Conservation (phyloP, 1,140 invertebrate species). For the Ostrea denselamellosa region DNA sequence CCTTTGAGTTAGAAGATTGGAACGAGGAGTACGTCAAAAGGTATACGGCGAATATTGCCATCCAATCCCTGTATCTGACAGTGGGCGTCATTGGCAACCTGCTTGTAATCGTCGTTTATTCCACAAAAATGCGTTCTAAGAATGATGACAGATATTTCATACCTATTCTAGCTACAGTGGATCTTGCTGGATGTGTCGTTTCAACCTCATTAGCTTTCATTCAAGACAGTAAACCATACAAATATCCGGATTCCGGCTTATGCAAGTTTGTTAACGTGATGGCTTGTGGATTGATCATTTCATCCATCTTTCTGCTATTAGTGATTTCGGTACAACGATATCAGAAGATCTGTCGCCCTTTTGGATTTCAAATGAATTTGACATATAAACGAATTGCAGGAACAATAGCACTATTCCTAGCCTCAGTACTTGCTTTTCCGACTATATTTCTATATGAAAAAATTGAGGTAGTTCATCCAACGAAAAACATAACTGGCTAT, state of each 20-base stretch:
- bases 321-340: slow-evolving; percentile 50
- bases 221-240: neutral
- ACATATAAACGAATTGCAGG: slow-evolving; percentile 4
- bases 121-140: slow-evolving; percentile 1
- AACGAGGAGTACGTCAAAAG: neutral
- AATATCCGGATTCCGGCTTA: neutral
- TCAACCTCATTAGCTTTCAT: neutral
- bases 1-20: slow-evolving; percentile 6
- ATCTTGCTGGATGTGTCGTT: slow-evolving; percentile 1
- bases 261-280: neutral
- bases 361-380: slow-evolving; percentile 46
- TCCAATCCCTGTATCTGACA: neutral
- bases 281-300: neutral
- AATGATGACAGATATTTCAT: slow-evolving; percentile 42
- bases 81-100: slow-evolving; percentile 12
- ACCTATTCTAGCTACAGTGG: slow-evolving; percentile 3
- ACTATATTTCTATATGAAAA: neutral
- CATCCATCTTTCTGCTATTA: slow-evolving; percentile 44
- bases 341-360: slow-evolving; percentile 50
- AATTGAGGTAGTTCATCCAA: neutral
- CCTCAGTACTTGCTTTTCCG: neutral
- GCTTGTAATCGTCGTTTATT: slow-evolving; percentile 18
- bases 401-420: neutral
- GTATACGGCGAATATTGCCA: neutral
- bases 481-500: neutral